Base-by-base conservation (phyloP, 2,888 invertebrate genomes). In the Antheraea assamensis region DNA sequence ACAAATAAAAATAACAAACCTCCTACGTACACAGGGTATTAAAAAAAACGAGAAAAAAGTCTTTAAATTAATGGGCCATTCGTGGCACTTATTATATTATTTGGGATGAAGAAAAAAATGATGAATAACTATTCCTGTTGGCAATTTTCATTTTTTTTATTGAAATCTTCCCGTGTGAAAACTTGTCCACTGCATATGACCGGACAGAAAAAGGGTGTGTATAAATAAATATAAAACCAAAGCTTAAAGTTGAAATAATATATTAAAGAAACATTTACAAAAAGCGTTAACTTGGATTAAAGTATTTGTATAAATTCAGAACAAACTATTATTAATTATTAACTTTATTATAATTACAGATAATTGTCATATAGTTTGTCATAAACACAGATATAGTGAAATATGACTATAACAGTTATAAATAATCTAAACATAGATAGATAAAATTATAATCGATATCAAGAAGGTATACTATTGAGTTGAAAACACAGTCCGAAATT, bases 241-340 rank as follows among this genome's bases (percentile, higher is more conserved):
- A 8, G 19, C 7, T 52, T 52, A 3, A 21, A 21, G 5, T 52
- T 21, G 21, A 52, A 52, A 52, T 21, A 52, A 21, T 52, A 21
- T 52, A 52, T 52, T 52, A 52, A 52, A 52, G 7, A 21, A 19
- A 21, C 19, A 52, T 52, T 21, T 52, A 52, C 21, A 52, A 52
- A 49, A 21, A 0, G 7, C 5, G 52, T 52, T 52, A 24, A 24
- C n/a, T 24, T 58, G 24, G 1, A 24, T 13, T 58, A 58, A 58
- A 58, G 58, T 10, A 24, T 58, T 58, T 24, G n/a, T n/a, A 55
- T 55, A 55, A 55, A 7, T 55, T 55, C 55, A n/a, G 3, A 10
- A 55, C n/a, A 24, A 58, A 58, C 13, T 58, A 58, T 58, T 58
- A 24, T 58, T 58, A 58, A 24, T 58, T 58, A 58, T 58, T 58